Conservation (phyloP, 2,113 vertebrate species). For the Phoenicopterus ruber region DNA sequence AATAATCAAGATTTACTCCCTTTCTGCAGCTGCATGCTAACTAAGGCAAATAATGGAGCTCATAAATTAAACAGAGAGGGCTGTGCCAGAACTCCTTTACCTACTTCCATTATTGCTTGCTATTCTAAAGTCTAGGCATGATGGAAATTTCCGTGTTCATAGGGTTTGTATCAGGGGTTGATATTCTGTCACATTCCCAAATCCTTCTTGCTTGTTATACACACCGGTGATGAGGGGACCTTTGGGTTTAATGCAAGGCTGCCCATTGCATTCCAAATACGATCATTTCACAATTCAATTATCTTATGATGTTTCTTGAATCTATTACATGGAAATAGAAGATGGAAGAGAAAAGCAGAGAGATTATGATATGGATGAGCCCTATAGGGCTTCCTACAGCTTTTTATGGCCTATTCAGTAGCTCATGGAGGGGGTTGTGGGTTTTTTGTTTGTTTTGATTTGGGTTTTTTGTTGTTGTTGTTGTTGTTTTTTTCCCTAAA, state of each 20-base stretch:
- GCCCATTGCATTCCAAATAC: neutral
- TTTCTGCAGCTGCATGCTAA: neutral
- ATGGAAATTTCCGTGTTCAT: neutral
- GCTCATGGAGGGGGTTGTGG: neutral
- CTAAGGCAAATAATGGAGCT: neutral
- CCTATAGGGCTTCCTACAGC: neutral
- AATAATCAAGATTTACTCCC: conserved; percentile 4
- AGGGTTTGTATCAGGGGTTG: neutral
- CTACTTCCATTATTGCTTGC: neutral
- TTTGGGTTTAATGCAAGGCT: neutral
- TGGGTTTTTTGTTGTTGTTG: neutral
- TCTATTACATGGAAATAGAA: neutral
- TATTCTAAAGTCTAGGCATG: neutral
- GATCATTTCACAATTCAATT: neutral
- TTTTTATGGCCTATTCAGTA: neutral
- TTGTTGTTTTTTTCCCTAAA: neutral
- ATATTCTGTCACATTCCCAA: neutral
- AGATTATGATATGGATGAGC: neutral
- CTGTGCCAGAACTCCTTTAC: neutral
- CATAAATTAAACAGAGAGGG: neutral
- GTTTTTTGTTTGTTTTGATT: neutral
- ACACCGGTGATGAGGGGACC: neutral
- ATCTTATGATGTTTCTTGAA: neutral
- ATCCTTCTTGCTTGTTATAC: neutral
- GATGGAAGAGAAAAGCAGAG: neutral